These are phyloP conservation scores for Papilio glaucus DNA, from an alignment of 1,140 invertebrate genomes.

Conservation along the genomic window DNA sequence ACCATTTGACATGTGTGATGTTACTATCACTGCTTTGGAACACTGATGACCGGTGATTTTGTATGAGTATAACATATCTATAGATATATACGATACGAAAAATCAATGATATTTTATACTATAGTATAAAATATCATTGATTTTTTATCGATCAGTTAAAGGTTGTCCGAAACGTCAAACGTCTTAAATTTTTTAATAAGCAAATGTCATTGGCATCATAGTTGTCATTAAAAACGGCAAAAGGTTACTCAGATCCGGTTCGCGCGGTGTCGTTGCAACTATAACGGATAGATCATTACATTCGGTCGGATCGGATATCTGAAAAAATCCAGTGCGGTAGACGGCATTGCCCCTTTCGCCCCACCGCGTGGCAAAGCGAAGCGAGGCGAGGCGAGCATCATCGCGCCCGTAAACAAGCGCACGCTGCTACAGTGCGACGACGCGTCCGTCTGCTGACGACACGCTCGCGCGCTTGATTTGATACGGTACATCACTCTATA, in stretches of 20 bases:
- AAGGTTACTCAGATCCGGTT: constrained; percentile 28
- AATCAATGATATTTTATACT: too few species aligned
- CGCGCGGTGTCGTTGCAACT: constrained; percentile 28
- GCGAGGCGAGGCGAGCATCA: constrained; percentile 44
- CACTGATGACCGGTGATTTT: too few species aligned
- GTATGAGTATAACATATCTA: too few species aligned
- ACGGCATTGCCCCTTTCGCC: constrained; percentile 57
- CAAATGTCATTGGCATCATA: not conserved
- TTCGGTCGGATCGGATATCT: constrained; percentile 36
- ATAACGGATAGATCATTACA: constrained; percentile 26
- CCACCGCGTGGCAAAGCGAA: constrained; percentile 50
- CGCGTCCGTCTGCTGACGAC: constrained; percentile 41
- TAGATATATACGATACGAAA: too few species aligned
- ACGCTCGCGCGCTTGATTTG: not conserved
- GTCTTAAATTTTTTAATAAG: constrained; percentile 6
- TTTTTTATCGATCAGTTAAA: not conserved
- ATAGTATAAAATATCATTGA: too few species aligned
- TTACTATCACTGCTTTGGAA: too few species aligned
- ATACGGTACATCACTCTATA: not conserved
- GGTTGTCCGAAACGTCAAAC: constrained; percentile 12
- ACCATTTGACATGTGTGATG: too few species aligned
- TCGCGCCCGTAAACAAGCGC: constrained; percentile 58
- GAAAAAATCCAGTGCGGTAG: constrained; percentile 47
- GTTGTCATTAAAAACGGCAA: constrained; percentile 11
- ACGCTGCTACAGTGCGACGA: constrained; percentile 52